These are phyloP conservation scores for Platichthys stellatus DNA, from an alignment of 2,113 vertebrate species.

Conservation along the genomic window DNA sequence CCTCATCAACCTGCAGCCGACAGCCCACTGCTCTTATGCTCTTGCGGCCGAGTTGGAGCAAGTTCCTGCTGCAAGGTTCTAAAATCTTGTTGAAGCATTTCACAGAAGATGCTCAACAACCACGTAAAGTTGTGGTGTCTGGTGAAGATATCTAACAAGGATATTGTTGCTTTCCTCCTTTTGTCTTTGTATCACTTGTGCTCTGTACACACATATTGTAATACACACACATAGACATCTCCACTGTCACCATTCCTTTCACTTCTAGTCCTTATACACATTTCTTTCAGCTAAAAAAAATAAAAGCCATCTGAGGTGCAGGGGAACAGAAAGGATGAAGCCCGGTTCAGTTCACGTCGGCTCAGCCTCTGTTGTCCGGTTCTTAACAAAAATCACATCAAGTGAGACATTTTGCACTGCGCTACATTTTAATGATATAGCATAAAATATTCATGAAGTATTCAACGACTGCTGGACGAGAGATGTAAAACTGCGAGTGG, in stretches of 20 bases:
- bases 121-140: neutral
- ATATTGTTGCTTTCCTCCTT: too few species aligned
- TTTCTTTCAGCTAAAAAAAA: neutral
- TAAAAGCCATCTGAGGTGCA: too few species aligned
- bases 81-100: too few species aligned
- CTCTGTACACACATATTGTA: too few species aligned
- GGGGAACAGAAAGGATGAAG: too few species aligned
- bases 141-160: neutral
- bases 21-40: neutral
- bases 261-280: too few species aligned
- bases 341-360: neutral
- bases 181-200: neutral
- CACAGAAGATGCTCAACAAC: neutral
- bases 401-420: neutral
- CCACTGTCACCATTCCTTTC: too few species aligned
- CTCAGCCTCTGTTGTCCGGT: too few species aligned
- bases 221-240: too few species aligned
- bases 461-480: neutral
- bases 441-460: constrained; percentile 9
- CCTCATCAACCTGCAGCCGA: neutral
- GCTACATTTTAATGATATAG: constrained; percentile 1
- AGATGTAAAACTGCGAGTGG: neutral
- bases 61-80: too few species aligned
- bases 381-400: neutral
- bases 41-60: too few species aligned